Base-by-base conservation (phyloP, 2,888 invertebrate species). In the Oxytorus armatus region DNA sequence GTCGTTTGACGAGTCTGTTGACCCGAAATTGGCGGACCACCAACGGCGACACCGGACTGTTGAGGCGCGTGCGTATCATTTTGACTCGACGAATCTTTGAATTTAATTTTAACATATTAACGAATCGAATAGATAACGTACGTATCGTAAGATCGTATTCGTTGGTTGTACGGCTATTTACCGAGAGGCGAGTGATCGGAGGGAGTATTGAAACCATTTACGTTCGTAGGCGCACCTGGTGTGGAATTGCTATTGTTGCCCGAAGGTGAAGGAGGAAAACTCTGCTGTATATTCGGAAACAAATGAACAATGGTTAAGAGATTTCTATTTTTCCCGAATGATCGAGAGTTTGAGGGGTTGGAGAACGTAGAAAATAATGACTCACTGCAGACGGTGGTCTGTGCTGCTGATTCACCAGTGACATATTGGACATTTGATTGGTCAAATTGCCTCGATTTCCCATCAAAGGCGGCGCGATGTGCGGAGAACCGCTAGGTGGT, bases 341-440 rank as follows among this genome's bases (percentile, higher is more conserved):
- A 3, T 53, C 11, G 25, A 11, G 23, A 5, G n/a, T 18, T n/a
- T n/a, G n/a, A n/a, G n/a, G 0, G 21, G 25, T 61, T 1, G 16
- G 21, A 10, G 3, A 65, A 0, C 8, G 39, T 14, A 11, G 18
- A 16, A 49, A 47, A 25, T 5, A 39, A 42, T 44, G 7, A n/a
- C 79, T 83, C 81, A 88, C 88, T 66, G 70, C 68, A n/a, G 85
- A 84, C 16, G 85, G 83, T 47, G 87, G 85, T 61, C 86, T 87
- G 18, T 65, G 73, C 55, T 63, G 69, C 63, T 82, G 86, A 83
- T 86, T 85, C 21, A 84, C 84, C n/a, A 90, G 70, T 55, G 87
- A 77, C 84, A 90, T 86, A 57, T 85, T 87, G 7, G 89, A 85
- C 85, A 90, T 90, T 85, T 89, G 89, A 84, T 88, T 88, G 10